phyloP scores from a whole-genome alignment of 1,140 invertebrate genomes.

The Tetragnatha versicolor region DNA sequence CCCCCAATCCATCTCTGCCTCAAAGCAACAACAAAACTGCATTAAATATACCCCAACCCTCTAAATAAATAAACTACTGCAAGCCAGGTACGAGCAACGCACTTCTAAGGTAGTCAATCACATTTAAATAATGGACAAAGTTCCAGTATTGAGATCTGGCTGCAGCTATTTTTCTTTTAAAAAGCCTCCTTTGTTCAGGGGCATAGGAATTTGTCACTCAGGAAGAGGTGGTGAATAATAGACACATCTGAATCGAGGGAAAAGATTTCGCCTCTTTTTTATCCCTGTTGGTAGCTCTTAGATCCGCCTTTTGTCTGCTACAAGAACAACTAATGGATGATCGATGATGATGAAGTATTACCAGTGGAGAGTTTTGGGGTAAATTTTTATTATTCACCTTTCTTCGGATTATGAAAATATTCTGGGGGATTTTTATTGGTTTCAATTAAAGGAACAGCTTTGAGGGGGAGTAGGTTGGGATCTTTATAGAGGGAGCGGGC shows the following conservation, averaged over 20 bases:
- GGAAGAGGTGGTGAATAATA: constrained; percentile 20
- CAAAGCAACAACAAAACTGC: background rate
- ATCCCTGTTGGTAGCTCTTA: background rate
- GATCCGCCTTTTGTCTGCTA: background rate
- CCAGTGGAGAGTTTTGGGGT: background rate
- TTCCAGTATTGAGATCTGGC: constrained; percentile 21
- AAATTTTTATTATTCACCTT: background rate
- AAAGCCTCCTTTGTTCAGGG: background rate
- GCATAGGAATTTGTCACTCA: constrained; percentile 39
- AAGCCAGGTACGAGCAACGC: background rate
- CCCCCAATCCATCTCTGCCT: background rate
- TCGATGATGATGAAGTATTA: background rate
- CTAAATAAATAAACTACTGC: constrained; percentile 33
- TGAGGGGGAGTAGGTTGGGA: too few species aligned
- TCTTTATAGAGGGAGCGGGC: too few species aligned
- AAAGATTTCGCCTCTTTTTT: constrained; percentile 24
- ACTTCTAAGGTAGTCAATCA: constrained; percentile 42
- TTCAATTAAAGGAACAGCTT: constrained; percentile 24
- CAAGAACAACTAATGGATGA: constrained; percentile 1
- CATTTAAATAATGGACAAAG: constrained; percentile 49
- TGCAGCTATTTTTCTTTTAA: constrained; percentile 25
- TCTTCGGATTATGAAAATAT: constrained; percentile 25
- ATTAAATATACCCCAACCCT: background rate
- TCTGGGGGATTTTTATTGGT: constrained; percentile 12
- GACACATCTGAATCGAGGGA: constrained; percentile 23